These are phyloP conservation scores for Choloepus didactylus DNA, from an alignment of 2,797 vertebrate genomes.

Conservation along the genomic window DNA sequence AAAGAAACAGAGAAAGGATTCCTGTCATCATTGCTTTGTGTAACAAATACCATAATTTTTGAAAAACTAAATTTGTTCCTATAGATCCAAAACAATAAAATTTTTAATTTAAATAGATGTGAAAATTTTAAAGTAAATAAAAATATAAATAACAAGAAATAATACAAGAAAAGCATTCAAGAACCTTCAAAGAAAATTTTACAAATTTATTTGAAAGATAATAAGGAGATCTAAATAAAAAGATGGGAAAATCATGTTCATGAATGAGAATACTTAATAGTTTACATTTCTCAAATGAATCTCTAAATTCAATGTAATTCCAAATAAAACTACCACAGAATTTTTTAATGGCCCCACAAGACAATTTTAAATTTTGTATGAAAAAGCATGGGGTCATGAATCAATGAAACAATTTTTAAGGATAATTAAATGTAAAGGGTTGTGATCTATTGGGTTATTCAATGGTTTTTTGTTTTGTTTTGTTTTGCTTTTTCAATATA, in stretches of 20 bases:
- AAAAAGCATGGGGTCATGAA: not conserved
- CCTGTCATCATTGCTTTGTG: not conserved
- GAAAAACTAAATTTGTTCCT: not conserved
- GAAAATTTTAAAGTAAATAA: not conserved
- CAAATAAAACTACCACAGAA: not conserved
- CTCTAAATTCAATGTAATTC: not conserved
- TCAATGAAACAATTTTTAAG: not conserved
- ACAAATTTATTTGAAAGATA: not conserved
- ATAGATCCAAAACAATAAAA: not conserved
- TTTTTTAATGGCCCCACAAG: not conserved
- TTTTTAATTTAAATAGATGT: not conserved
- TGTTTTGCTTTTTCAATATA: no score
- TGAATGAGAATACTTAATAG: not conserved
- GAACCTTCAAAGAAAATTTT: not conserved
- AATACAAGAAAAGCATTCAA: not conserved
- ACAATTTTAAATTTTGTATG: not conserved
- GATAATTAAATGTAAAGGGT: not conserved
- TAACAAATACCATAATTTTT: not conserved
- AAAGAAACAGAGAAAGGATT: not conserved
- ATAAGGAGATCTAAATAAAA: not conserved
- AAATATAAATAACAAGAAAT: not conserved
- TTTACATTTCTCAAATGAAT: not conserved
- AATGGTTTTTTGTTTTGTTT: no score
- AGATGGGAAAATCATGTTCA: not conserved
- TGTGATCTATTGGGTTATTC: not conserved